phyloP scores from a whole-genome alignment of 2,797 vertebrate species.

The Gila robusta region DNA sequence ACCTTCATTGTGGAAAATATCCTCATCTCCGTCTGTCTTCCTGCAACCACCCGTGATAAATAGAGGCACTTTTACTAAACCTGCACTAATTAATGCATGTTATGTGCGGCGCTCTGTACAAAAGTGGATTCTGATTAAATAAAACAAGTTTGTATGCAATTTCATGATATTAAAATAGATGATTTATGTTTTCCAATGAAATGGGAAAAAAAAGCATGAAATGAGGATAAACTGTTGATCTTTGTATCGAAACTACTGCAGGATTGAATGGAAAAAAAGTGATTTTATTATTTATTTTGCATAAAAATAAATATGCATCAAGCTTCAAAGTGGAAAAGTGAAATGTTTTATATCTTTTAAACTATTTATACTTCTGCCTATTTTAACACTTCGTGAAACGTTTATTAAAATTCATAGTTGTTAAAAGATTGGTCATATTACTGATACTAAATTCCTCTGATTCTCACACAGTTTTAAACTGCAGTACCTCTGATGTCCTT shows the following conservation, averaged over 20 bases:
- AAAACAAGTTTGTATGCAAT: neutral
- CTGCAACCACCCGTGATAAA: too few species aligned
- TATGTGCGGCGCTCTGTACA: neutral
- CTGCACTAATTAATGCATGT: neutral
- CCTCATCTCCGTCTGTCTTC: too few species aligned
- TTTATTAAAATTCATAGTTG: neutral
- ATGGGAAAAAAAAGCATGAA: neutral
- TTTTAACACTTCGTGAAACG: neutral
- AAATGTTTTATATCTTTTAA: too few species aligned
- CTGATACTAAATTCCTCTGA: neutral
- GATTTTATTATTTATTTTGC: neutral
- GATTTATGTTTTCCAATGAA: neutral
- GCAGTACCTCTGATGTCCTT: constrained; percentile 45
- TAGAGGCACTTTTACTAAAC: too few species aligned
- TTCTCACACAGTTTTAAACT: constrained; percentile 27
- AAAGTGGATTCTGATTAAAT: neutral
- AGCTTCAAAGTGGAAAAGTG: neutral
- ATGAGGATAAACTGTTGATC: neutral
- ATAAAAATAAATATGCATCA: neutral
- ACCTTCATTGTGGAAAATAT: too few species aligned
- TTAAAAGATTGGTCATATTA: neutral
- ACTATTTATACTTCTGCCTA: neutral
- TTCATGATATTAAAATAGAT: neutral
- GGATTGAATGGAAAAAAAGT: neutral
- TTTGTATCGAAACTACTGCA: neutral